Percentiles rank a stretch among this genome's conserved stretches.
These are phyloP conservation scores for Tursiops truncatus DNA, from an alignment of 2,113 vertebrate genomes.

Conservation along the genomic window DNA sequence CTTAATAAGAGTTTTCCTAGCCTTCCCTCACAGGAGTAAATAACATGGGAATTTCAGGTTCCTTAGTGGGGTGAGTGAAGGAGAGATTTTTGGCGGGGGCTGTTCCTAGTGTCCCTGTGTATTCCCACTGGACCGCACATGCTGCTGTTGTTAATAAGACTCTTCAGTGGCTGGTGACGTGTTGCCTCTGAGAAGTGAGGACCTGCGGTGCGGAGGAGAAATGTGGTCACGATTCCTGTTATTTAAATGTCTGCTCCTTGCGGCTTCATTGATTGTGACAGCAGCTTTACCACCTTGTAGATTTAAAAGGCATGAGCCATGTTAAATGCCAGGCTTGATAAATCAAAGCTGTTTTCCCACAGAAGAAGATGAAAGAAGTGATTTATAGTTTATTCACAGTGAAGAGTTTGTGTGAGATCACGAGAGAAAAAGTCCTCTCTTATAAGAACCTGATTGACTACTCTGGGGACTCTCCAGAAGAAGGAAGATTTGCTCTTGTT, in stretches of 20 bases:
- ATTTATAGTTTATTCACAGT: neutral
- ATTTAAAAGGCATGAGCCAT: neutral
- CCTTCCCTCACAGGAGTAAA: neutral
- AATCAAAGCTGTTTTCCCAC: neutral
- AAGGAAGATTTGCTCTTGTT: neutral
- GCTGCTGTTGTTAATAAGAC: neutral
- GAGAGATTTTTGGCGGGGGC: neutral
- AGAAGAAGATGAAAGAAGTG: neutral
- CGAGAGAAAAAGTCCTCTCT: neutral
- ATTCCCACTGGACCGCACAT: neutral
- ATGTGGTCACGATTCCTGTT: neutral
- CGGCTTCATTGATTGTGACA: neutral
- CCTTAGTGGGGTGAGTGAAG: neutral
- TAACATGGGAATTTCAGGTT: neutral
- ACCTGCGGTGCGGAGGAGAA: neutral
- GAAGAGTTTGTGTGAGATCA: neutral
- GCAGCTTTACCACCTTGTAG: neutral
- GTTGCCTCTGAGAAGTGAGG: neutral
- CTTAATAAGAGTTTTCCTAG: neutral
- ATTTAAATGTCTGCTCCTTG: neutral
- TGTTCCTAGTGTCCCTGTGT: neutral
- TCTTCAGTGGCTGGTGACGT: neutral
- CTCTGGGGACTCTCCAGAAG: constrained; percentile 8
- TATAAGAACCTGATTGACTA: neutral
- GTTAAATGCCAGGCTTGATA: neutral